Percentiles rank a stretch among this genome's conserved stretches.
phyloP scores from a whole-genome alignment of 2,113 vertebrate species.

The Pomatostomus ruficeps region DNA sequence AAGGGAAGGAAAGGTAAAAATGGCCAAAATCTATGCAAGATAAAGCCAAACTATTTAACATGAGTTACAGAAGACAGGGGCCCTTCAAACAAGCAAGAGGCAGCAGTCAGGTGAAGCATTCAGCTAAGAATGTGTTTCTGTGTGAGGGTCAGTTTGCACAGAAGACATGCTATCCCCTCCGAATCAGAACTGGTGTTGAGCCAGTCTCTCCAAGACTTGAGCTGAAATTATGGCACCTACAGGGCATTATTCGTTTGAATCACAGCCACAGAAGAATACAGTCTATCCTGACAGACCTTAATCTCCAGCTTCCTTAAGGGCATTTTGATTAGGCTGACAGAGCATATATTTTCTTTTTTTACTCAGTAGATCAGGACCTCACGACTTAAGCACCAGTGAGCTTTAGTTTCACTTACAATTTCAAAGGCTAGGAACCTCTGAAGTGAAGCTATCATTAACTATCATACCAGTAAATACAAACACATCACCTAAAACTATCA shows the following conservation, averaged over 20 bases:
- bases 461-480: background rate
- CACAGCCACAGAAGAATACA: background rate
- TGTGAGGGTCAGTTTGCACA: background rate
- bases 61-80: background rate
- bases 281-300: background rate
- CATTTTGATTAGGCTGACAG: background rate
- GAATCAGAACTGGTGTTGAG: background rate
- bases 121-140: background rate
- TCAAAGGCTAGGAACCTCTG: background rate
- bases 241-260: background rate
- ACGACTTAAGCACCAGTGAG: background rate
- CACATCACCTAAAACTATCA: background rate
- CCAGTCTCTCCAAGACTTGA: background rate
- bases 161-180: background rate
- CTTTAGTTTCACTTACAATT: background rate
- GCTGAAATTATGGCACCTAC: background rate
- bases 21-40: background rate
- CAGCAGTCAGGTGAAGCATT: background rate
- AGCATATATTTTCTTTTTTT: background rate
- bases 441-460: background rate
- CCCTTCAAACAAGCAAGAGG: background rate
- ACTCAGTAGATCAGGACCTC: background rate
- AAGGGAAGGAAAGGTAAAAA: background rate
- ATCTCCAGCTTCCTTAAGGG: background rate
- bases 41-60: background rate